phyloP scores from a whole-genome alignment of 2,888 invertebrate species.

The Drosophila cracens region DNA sequence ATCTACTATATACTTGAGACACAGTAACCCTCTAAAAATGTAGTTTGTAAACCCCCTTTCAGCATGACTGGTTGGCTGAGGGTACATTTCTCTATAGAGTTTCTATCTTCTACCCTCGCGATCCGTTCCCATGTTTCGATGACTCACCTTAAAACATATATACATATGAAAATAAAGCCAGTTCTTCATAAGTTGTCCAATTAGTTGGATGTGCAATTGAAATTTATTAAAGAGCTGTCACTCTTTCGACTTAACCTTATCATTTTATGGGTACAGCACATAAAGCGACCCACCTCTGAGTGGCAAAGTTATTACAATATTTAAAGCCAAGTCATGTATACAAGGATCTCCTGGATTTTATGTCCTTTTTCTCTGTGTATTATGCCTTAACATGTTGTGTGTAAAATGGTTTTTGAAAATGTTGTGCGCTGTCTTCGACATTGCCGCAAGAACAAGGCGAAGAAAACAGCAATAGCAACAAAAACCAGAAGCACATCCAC shows the following conservation, averaged over 20 bases:
- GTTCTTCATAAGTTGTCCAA: constrained; percentile 30
- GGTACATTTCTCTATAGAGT: neutral
- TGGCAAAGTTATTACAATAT: constrained; percentile 60
- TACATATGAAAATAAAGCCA: neutral
- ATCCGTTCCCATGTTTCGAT: neutral
- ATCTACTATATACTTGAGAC: neutral
- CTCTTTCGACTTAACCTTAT: constrained; percentile 25
- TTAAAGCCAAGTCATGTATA: constrained; percentile 65
- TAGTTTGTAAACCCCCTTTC: neutral
- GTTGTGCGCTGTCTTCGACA: constrained; percentile 61
- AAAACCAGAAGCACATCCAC: constrained; percentile 51
- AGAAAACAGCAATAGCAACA: constrained; percentile 9
- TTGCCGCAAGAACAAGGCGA: constrained; percentile 51
- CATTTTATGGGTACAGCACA: constrained; percentile 45
- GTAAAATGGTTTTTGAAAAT: constrained; percentile 69
- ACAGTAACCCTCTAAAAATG: neutral
- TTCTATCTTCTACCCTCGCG: neutral
- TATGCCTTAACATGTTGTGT: constrained; percentile 6
- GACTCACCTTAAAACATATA: neutral
- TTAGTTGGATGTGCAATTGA: constrained; percentile 51
- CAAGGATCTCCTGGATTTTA: constrained; percentile 40
- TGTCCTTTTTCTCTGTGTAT: constrained; percentile 26
- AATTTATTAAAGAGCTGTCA: constrained; percentile 37
- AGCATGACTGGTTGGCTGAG: neutral
- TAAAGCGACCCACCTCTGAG: constrained; percentile 37